These are phyloP conservation scores for Rhabdornis inornatus DNA, from an alignment of 2,113 vertebrate genomes.

Conservation along the genomic window DNA sequence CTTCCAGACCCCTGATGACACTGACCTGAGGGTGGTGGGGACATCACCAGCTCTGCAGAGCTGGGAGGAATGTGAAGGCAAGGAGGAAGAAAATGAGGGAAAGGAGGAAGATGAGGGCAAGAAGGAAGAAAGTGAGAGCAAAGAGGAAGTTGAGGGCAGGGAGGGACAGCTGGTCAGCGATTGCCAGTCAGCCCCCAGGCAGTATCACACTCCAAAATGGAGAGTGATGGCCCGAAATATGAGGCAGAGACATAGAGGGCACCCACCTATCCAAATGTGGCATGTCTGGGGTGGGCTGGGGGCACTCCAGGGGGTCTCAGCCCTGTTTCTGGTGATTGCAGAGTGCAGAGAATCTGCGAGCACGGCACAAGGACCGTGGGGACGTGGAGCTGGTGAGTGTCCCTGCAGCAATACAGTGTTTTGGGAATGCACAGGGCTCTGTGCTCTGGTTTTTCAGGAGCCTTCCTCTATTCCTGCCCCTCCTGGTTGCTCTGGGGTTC, in stretches of 20 bases:
- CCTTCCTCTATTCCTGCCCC: neutral
- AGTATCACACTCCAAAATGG: rapidly evolving
- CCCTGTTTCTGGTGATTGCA: neutral
- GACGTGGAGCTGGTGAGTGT: conserved; percentile 5
- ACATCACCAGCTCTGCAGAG: neutral
- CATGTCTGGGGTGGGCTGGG: neutral
- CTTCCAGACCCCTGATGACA: neutral
- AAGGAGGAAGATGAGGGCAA: neutral
- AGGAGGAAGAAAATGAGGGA: too few relatives aligned
- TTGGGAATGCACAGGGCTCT: neutral
- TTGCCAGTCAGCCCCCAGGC: neutral
- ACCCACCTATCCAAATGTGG: rapidly evolving
- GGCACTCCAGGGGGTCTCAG: neutral
- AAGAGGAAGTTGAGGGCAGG: too few relatives aligned
- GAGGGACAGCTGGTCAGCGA: rapidly evolving
- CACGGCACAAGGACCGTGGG: neutral
- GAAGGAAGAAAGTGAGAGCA: too few relatives aligned
- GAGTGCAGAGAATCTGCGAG: neutral
- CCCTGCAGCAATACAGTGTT: neutral
- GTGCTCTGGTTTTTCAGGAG: neutral
- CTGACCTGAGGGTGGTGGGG: too few relatives aligned
- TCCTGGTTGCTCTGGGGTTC: neutral
- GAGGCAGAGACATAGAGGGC: neutral
- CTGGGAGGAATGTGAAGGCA: too few relatives aligned
- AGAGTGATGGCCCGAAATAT: rapidly evolving